These are phyloP conservation scores for Syngnathus acus DNA, from an alignment of 2,797 vertebrate genomes.

Conservation along the genomic window DNA sequence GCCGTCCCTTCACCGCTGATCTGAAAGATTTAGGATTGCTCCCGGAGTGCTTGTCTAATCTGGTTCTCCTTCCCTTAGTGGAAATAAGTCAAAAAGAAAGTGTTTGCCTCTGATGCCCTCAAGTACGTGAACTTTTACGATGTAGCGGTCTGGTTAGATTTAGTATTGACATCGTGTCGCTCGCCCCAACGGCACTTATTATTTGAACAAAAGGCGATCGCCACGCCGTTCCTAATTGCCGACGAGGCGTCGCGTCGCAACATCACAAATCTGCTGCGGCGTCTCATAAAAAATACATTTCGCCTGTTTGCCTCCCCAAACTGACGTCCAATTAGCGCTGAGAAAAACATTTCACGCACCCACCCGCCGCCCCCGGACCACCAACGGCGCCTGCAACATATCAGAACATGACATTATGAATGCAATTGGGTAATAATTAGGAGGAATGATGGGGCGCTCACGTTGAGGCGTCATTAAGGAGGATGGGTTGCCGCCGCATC, in stretches of 20 bases:
- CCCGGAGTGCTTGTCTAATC: conserved; percentile 58
- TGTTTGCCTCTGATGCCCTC: conserved; percentile 39
- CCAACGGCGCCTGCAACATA: conserved; percentile 55
- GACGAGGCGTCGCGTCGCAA: not conserved
- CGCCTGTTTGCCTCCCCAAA: conserved; percentile 44
- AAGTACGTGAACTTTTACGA: conserved; percentile 25
- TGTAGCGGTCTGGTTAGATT: not conserved
- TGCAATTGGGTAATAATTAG: conserved; percentile 75
- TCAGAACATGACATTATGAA: conserved; percentile 66
- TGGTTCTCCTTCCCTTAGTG: conserved; percentile 32
- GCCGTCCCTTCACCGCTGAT: conserved; percentile 59
- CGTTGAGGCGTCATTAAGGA: conserved; percentile 63
- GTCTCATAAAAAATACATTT: conserved; percentile 58
- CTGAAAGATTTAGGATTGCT: conserved; percentile 59
- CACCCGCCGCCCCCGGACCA: conserved; percentile 53
- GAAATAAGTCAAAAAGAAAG: conserved; percentile 45
- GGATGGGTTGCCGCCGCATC: conserved; percentile 48
- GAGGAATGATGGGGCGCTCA: conserved; percentile 63
- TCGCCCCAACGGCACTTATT: not conserved
- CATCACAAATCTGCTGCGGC: not conserved
- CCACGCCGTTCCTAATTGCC: not conserved
- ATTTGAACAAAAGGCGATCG: not conserved
- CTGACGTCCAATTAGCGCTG: conserved; percentile 65
- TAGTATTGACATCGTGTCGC: not conserved
- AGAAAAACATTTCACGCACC: conserved; percentile 30